These are phyloP conservation scores for Neogale vison DNA, from an alignment of 2,113 vertebrate species.

Conservation along the genomic window DNA sequence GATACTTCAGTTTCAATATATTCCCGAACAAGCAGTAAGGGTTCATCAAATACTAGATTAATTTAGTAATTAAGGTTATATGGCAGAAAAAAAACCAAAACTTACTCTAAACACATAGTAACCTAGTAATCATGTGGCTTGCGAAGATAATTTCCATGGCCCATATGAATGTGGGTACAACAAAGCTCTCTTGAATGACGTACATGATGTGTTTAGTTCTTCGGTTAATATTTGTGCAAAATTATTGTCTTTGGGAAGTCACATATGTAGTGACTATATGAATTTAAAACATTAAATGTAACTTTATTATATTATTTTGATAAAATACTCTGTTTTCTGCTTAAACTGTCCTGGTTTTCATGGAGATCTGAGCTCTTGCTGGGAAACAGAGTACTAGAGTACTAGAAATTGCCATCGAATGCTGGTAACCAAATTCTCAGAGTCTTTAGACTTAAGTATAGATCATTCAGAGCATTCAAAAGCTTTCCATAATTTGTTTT, in stretches of 20 bases:
- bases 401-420: background rate
- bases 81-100: background rate
- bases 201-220: background rate
- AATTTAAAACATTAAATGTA: conserved; percentile 24
- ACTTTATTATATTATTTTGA: background rate
- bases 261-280: background rate
- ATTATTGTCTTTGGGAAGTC: conserved; percentile 34
- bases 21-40: background rate
- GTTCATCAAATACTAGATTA: background rate
- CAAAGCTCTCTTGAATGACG: conserved; percentile 8
- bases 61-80: conserved; percentile 29
- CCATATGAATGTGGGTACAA: background rate
- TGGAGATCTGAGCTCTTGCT: background rate
- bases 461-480: background rate
- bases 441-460: background rate
- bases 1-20: background rate
- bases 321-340: conserved; percentile 1
- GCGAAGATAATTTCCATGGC: background rate
- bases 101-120: conserved; percentile 14
- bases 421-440: background rate
- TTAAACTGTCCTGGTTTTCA: background rate
- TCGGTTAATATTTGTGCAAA: conserved; percentile 28
- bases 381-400: background rate
- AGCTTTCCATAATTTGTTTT: conserved; percentile 61
- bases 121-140: conserved; percentile 31